A percentile compares a stretch with the other conserved stretches of the same genome.
These are phyloP conservation scores for Antrozous pallidus DNA, from an alignment of 2,797 vertebrate genomes.

Conservation along the genomic window DNA sequence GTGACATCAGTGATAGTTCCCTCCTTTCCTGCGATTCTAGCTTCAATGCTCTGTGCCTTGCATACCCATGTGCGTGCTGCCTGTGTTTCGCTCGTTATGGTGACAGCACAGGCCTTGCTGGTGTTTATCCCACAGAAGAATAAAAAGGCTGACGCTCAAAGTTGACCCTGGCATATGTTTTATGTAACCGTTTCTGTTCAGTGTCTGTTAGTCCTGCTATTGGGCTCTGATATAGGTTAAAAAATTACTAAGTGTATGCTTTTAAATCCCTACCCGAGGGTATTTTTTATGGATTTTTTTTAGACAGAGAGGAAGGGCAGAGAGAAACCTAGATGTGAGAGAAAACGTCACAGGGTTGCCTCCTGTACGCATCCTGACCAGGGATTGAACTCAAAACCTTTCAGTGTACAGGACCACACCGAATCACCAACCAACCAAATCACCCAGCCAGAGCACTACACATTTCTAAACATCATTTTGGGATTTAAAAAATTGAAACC, in stretches of 20 bases:
- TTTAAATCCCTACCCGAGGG: not conserved
- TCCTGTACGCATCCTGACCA: not conserved
- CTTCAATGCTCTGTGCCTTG: not conserved
- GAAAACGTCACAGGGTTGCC: not conserved
- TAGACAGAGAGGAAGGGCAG: not conserved
- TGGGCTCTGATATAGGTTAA: not conserved
- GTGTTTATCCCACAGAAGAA: not conserved
- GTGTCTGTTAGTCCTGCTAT: not conserved
- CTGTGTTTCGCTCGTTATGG: not conserved
- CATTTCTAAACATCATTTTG: not conserved
- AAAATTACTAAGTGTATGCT: not conserved
- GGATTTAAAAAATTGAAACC: not conserved
- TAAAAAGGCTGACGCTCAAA: not conserved
- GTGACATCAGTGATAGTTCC: rapidly evolving
- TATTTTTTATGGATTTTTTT: not conserved
- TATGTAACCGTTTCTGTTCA: not conserved
- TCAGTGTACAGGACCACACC: not conserved
- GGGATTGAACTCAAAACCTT: not conserved
- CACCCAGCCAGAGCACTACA: not conserved
- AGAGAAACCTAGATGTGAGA: not conserved
- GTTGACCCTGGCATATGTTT: not conserved
- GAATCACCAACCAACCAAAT: not conserved
- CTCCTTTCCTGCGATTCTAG: not conserved
- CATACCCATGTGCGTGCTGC: rapidly evolving
- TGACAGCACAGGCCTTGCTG: not conserved